Conservation (phyloP, 2,113 vertebrate species). For the Psilopsiagon aurifrons region DNA sequence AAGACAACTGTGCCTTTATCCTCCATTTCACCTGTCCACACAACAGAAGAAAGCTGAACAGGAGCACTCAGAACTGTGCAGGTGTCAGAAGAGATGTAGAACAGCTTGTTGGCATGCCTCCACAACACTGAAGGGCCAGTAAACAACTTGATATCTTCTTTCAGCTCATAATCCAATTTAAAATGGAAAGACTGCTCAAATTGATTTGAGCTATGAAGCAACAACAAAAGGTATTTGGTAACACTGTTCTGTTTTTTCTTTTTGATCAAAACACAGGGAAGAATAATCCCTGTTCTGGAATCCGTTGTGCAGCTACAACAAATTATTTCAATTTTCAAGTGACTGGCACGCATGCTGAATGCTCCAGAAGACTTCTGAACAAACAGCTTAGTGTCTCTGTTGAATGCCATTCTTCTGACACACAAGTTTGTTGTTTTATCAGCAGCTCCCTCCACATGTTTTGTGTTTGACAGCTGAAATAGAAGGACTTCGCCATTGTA, state of each 20-base stretch:
- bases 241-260: conserved; percentile 21
- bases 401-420: conserved; percentile 78
- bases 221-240: conserved; percentile 79
- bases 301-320: conserved; percentile 75
- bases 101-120: conserved; percentile 75
- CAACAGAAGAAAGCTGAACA: conserved; percentile 74
- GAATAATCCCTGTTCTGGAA: conserved; percentile 72
- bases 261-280: conserved; percentile 80
- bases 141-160: conserved; percentile 76
- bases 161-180: conserved; percentile 77
- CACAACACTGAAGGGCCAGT: conserved; percentile 87
- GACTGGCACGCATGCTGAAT: conserved; percentile 55
- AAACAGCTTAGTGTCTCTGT: conserved; percentile 72
- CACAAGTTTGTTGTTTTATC: conserved; percentile 51
- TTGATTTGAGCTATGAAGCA: conserved; percentile 73
- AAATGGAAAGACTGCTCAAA: conserved; percentile 79
- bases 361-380: conserved; percentile 69
- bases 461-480: conserved; percentile 73
- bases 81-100: conserved; percentile 73
- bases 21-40: conserved; percentile 79
- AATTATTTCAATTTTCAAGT: conserved; percentile 70
- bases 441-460: neutral
- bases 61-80: conserved; percentile 74
- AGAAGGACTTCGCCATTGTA: conserved; percentile 81
- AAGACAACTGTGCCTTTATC: conserved; percentile 76